A percentile compares a stretch with the other conserved stretches of the same genome.
Evolutionary conservation across 2,113 vertebrate genomes (phyloP).

Genomic region (Neomonachus schauinslandi): DNA sequence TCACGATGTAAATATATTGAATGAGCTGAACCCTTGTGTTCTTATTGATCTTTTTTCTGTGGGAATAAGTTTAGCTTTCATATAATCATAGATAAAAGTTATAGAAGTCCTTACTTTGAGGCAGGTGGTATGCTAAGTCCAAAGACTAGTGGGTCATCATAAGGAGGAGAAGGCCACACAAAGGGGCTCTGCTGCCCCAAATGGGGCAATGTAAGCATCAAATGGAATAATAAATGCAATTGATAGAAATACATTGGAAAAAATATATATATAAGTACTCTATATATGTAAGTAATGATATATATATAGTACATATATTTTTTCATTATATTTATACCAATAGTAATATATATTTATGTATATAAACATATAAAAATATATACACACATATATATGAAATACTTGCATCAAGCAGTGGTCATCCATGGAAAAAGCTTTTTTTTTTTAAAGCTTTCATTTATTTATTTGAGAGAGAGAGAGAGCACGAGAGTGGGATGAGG

Average conservation of each 20-base stretch:
- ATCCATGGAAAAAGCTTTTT: background rate
- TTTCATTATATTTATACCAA: background rate
- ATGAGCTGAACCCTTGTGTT: background rate
- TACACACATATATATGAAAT: background rate
- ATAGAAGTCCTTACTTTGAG: background rate
- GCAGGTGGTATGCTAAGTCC: background rate
- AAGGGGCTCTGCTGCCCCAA: background rate
- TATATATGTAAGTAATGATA: background rate
- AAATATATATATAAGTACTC: background rate
- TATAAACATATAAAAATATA: background rate
- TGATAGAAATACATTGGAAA: background rate
- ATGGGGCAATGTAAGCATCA: background rate
- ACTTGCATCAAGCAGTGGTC: background rate
- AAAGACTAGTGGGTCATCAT: background rate
- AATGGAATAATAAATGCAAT: background rate
- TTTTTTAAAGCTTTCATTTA: no score
- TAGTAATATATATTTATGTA: background rate
- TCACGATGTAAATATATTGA: background rate
- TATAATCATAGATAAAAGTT: background rate
- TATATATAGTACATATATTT: background rate
- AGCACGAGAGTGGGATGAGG: no score
- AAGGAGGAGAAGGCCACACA: background rate
- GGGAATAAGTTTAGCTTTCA: background rate
- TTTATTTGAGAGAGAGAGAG: no score
- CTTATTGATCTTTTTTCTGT: background rate